Base-by-base conservation (phyloP, 2,797 vertebrate genomes). In the Selene dorsalis region DNA sequence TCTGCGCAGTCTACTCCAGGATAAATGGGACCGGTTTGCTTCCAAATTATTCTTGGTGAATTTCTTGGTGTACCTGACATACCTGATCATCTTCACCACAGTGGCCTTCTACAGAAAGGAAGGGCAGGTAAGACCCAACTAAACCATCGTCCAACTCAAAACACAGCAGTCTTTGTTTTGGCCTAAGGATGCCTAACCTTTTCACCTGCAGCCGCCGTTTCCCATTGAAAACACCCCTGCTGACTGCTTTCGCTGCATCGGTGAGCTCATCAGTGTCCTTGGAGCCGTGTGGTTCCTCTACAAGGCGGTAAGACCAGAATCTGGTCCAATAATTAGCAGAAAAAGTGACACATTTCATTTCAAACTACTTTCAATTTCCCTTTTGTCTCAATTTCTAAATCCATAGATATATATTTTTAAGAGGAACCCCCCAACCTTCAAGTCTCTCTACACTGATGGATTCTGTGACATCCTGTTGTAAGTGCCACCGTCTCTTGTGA, bases 1-100 rank as follows among this genome's bases (percentile, higher is more conserved):
- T 0, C 94, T 99, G 0, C 95, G 93, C 84, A 95, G 94, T 70
- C 93, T 98, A 12, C 92, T 98, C 47, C 89, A 96, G 79, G 95
- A 97, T 68, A 98, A 98, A 80, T 99, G 96, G 97, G 91, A 96
- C 63, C 88, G 92, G 11, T 98, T 95, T 45, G 96, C 95, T 43
- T 94, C 95, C 69, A 94, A 94, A 48, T 91, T 97, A 6, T 98
- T 98, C 91, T 89, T 96, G 80, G 90, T 96, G 61, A 96, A 96
- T 79, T 97, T 98, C 82, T 78, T 96, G 17, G 68, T 88, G 57
- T 99, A 98, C 80, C 55, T 95, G 47, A 9, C 91, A 0, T 97
- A 98, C 76, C 92, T 98, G 87, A 61, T 73, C 79, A 90, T 96
- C 90, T 97, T 99, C 89, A 98, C 97, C 2, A 43, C 85, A 0